These are phyloP conservation scores for Ameiurus melas DNA, from an alignment of 2,113 vertebrate species.

Conservation along the genomic window DNA sequence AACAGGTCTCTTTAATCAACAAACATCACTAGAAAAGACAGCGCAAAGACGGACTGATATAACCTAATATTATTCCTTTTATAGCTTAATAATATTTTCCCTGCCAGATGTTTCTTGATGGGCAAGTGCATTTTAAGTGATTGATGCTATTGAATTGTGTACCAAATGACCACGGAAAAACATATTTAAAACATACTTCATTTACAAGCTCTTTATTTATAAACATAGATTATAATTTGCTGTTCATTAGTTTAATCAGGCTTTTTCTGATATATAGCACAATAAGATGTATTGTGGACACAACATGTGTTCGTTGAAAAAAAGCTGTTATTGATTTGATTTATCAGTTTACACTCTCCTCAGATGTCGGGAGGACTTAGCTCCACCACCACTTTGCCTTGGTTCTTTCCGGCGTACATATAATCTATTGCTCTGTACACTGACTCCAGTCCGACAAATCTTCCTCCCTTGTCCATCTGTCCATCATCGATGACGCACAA, in stretches of 20 bases:
- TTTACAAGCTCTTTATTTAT: background rate
- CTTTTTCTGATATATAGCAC: background rate
- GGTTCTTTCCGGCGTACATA: conserved; percentile 89
- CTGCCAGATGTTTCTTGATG: background rate
- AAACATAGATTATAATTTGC: conserved; percentile 80
- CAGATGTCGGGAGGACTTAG: conserved; percentile 65
- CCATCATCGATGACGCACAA: conserved; percentile 86
- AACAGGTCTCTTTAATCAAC: no score
- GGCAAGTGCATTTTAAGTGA: no score
- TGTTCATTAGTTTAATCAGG: conserved; percentile 65
- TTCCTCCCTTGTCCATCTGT: conserved; percentile 74
- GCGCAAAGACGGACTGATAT: no score
- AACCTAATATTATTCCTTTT: no score
- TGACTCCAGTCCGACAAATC: conserved; percentile 85
- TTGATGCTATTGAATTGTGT: background rate
- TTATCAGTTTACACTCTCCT: background rate
- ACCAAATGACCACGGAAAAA: background rate
- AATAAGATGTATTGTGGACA: background rate
- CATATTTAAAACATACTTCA: no score
- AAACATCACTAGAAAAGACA: no score
- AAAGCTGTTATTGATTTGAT: background rate
- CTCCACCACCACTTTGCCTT: conserved; percentile 91
- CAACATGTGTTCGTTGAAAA: no score
- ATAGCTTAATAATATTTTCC: background rate
- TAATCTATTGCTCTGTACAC: conserved; percentile 89